Base-by-base conservation (phyloP, 2,113 vertebrate species). In the Bostrychus sinensis region DNA sequence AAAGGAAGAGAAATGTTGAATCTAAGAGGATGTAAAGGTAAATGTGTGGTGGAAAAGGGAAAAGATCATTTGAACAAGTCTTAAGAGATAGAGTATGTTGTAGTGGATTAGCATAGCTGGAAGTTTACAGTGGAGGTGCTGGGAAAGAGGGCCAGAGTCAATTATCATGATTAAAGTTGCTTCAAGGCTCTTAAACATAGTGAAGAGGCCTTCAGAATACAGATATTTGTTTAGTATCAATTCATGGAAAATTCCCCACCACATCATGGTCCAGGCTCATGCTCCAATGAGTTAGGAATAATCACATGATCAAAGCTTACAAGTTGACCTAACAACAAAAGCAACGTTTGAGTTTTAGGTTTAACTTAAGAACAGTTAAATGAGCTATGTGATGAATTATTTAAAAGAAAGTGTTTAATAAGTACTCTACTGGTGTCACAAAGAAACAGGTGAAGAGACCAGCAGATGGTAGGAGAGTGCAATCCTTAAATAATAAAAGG, bases 161-260 rank as follows among this genome's bases (percentile, higher is more conserved):
- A 34, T 34, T 34, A 34, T 34, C 32, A 34, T 8, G 75, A 76
- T 66, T 43, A 25, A 75, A 71, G 34, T 65, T 48, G 55, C 36
- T 64, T 53, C 28, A 53, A 66, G 48, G 55, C n/a, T 34, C 11
- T 19, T 8, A 23, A 59, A 56, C 46, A 63, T 8, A 53, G 20
- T 39, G 62, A 76, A 28, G 63, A 80, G 42, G 10, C 54, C 62
- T 66, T 60, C 43, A 56, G 42, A 56, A 37, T 42, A 54, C 16
- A 56, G 69, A 50, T 36, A 62, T 51, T 71, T 86, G 80, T 62
- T 50, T 68, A 54, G 28, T 36, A 60, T 86, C 80, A 78, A 34
- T 48, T 6, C 59, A 45, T 25, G 60, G 76, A 34, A 86, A 73
- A 58, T 37, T 45, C 43, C 23, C 63, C 56, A 67, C 14, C 30